Evolutionary conservation across 2,797 vertebrate species (phyloP).

Genomic region (Stomatorhinus walkeri): DNA sequence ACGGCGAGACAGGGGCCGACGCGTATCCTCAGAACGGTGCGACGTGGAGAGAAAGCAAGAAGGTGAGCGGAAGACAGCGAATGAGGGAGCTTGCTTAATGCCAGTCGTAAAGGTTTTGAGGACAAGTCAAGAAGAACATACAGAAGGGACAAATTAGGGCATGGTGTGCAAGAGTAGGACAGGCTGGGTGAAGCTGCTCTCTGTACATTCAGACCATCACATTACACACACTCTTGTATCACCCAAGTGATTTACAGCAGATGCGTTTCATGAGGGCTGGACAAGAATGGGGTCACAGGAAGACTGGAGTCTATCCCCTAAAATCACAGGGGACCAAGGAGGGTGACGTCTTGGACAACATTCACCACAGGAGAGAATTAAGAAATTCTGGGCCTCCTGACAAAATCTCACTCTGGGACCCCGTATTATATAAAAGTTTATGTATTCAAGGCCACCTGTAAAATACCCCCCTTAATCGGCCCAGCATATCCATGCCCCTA

Average conservation of each 20-base stretch:
- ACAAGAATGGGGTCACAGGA: not conserved
- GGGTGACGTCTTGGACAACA: not conserved
- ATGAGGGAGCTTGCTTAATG: not conserved
- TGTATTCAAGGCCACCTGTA: not conserved
- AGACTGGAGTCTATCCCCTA: not conserved
- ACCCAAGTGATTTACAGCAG: not conserved
- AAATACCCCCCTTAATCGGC: not conserved
- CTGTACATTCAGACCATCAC: not conserved
- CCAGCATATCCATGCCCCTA: not conserved
- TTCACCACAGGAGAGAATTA: not conserved
- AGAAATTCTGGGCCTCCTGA: not conserved
- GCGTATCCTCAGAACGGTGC: not conserved
- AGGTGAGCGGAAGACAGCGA: not conserved
- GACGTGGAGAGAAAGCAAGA: not conserved
- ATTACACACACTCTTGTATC: not conserved
- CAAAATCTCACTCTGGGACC: not conserved
- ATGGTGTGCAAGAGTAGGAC: not conserved
- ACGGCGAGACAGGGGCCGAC: not conserved
- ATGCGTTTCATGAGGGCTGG: not conserved
- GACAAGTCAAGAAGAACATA: not conserved
- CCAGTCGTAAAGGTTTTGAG: not conserved
- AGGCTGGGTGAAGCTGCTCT: not conserved
- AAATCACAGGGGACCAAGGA: not conserved
- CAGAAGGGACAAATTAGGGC: not conserved
- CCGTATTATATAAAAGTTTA: not conserved